Evolutionary conservation across 2,888 invertebrate species (phyloP).

Genomic region (Gisinianus flammeolus): DNA sequence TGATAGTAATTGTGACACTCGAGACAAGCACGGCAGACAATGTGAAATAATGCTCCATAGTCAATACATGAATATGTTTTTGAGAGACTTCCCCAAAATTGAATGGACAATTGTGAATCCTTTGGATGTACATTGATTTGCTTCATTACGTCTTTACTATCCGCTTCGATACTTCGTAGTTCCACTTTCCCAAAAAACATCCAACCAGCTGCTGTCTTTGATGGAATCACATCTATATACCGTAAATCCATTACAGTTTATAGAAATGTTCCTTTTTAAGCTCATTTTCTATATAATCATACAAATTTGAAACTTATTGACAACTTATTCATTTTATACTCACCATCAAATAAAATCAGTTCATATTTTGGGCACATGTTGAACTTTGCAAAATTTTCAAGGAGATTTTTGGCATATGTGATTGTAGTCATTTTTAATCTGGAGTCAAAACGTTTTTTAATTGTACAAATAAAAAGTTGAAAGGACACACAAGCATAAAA

Average conservation of each 20-base stretch:
- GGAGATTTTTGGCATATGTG: background rate
- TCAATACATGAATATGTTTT: background rate
- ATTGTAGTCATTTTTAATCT: slow-evolving; percentile 3
- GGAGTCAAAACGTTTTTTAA: slow-evolving; percentile 1
- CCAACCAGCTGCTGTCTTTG: slow-evolving; percentile 23
- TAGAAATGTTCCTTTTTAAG: too few species aligned
- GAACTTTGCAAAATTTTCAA: background rate
- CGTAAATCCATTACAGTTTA: too few species aligned
- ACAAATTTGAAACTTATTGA: too few species aligned
- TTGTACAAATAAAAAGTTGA: too few species aligned
- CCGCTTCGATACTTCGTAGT: background rate
- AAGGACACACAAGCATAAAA: too few species aligned
- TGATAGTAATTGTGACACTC: slow-evolving; percentile 23
- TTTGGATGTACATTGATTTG: slow-evolving; percentile 15
- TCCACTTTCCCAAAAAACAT: slow-evolving; percentile 33
- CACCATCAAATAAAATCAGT: slow-evolving; percentile 12
- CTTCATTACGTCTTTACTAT: background rate
- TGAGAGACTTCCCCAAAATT: background rate
- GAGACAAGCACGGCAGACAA: slow-evolving; percentile 14
- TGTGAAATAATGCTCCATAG: slow-evolving; percentile 23
- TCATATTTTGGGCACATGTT: slow-evolving; percentile 12
- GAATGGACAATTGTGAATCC: slow-evolving; percentile 9
- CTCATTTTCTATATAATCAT: too few species aligned
- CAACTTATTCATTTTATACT: too few species aligned
- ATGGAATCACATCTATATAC: slow-evolving; percentile 12